phyloP scores from a whole-genome alignment of 1,140 invertebrate genomes.

The Saccostrea glomerata region DNA sequence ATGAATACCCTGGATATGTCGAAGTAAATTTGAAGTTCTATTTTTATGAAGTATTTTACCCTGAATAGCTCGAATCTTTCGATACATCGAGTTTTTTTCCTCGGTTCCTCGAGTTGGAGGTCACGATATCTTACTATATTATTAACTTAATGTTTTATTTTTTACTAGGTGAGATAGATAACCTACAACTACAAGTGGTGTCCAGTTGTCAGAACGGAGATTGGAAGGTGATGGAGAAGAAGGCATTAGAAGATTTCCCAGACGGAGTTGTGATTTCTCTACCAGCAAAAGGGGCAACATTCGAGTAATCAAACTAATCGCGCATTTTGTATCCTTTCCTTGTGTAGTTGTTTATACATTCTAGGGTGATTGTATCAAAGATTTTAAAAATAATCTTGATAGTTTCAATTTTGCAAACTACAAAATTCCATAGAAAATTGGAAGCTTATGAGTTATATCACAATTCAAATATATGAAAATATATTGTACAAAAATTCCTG shows the following conservation, averaged over 20 bases:
- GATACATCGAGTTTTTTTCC: not conserved
- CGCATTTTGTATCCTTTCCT: no score
- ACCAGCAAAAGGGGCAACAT: not conserved
- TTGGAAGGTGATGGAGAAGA: not conserved
- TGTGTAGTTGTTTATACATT: no score
- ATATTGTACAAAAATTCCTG: no score
- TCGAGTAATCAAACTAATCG: not conserved
- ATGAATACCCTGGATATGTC: no score
- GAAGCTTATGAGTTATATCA: not conserved
- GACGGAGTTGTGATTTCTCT: constrained; percentile 11
- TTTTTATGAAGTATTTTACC: no score
- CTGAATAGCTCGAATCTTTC: not conserved
- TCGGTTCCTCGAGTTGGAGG: not conserved
- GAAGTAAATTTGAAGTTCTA: no score
- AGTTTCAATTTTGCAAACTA: not conserved
- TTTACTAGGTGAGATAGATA: not conserved
- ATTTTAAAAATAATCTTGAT: no score
- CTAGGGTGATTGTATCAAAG: no score
- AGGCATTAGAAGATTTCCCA: constrained; percentile 3
- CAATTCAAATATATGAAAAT: no score
- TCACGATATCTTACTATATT: not conserved
- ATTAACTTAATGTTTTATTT: not conserved
- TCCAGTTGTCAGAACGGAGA: not conserved
- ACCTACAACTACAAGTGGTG: constrained; percentile 30
- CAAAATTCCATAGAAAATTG: not conserved